Evolutionary conservation across 1,140 invertebrate species (phyloP), one percentile per base, ranked within the genome.

Genomic region (Spodoptera frugiperda): DNA sequence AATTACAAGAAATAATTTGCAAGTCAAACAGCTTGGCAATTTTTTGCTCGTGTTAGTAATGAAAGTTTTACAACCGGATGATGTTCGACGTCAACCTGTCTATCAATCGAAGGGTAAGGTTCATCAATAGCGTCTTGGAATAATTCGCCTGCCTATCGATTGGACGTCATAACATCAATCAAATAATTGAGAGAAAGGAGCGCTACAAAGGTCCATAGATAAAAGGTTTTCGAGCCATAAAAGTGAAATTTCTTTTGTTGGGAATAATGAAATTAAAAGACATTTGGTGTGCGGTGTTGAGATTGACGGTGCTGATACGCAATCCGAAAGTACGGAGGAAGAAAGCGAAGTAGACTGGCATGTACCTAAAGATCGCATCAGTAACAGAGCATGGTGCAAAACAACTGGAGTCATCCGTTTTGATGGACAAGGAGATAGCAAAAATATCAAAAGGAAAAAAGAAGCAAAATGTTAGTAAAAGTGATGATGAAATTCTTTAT

Each of bases 21-120:
- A 63, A 46, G 30, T 17, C 17, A 57, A 21, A 57, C 54, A 12
- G 15, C 10, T 63, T 44, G 19, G 19, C 3, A 54, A 15, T 79
- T 80, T 76, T 76, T 51, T 68, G 33, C 76, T 51, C 54, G 76
- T 59, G 67, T 71, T 72, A 15, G n/a, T 15, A 72, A 78, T 75
- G 79, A 81, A 78, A 81, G 76, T 76, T 15, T 51, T 44, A 67
- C 51, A 78, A 67, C 68, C 78, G 78, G 74, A 79, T 79, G 57
- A 77, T 73, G 53, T 70, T 54, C 17, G 30, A 25, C 15, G 44
- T 54, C 39, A 39, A 30, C 21, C 71, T 19, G 54, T 75, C 72
- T 54, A 75, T 75, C 72, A 53, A 10, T 21, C 25, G 25, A 55
- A 75, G 72, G 72, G 72, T 75, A 75, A 53, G 59, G 57, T 75